Evolutionary conservation across 1,140 invertebrate genomes (phyloP), one percentile per base, ranked within the genome.

Genomic region (Drosophila azteca): DNA sequence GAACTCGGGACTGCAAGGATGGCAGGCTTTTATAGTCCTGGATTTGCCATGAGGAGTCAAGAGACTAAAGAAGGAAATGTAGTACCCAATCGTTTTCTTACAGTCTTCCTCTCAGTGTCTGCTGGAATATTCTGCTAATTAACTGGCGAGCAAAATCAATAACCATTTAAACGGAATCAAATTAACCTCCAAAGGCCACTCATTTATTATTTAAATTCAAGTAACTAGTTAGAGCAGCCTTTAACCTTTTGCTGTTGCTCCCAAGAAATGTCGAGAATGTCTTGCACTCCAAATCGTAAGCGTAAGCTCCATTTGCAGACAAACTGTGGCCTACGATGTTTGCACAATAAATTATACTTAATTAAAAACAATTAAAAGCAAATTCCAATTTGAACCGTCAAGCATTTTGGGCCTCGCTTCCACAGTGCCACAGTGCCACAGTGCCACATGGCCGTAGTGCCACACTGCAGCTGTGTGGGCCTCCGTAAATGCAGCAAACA

Each of bases 291-390:
- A 22, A 39, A 6, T 49, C 35, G 8, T 26, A 6, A 17, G 11
- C 44, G 50, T 31, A 31, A 31, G 31, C 8, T 31, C 31, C 43
- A 50, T 72, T 46, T 70, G 66, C 60, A 63, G 69, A 67, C 53
- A 64, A 68, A 72, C 50, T 57, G 29, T 52, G 26, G 53, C 73
- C 77, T 62, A 35, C 54, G 73, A 75, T 88, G 71, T 87, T 88
- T 87, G 83, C 67, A 57, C 79, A 69, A 87, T 83, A 87, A 87
- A 87, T 88, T 82, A 73, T 83, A 83, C 83, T 88, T 87, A 87
- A 87, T 87, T 87, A 87, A 87, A 87, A 88, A 87, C 83, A 87
- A 87, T 87, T 87, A 88, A 88, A 87, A 87, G 79, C 83, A 76
- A 87, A 87, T 87, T 81, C 70, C 46, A 77, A 46, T 60, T 76